Conservation (phyloP, 2,113 vertebrate genomes). For the Panthera leo region DNA sequence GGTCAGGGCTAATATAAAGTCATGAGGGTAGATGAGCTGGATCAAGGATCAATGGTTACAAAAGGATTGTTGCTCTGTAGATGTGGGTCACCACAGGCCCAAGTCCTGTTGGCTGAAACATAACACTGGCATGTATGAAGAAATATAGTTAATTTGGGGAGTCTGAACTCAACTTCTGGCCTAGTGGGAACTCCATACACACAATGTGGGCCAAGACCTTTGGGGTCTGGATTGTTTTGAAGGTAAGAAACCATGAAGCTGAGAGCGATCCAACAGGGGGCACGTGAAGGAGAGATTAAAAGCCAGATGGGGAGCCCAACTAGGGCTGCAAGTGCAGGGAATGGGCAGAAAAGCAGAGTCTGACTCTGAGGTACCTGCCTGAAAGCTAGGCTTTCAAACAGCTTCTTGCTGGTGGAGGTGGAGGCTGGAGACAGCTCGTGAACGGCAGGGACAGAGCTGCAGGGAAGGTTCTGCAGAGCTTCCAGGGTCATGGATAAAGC, state of each 20-base stretch:
- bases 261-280: not conserved
- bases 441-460: not conserved
- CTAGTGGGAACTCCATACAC: not conserved
- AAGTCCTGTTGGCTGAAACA: not conserved
- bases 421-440: not conserved
- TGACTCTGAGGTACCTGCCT: not conserved
- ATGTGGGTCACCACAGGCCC: not conserved
- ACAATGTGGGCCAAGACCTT: not conserved
- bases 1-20: not conserved
- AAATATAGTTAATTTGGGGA: not conserved
- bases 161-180: not conserved
- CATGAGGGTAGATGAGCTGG: not conserved
- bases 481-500: not conserved
- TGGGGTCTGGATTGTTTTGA: not conserved
- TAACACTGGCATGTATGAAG: not conserved
- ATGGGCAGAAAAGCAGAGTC: not conserved
- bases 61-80: not conserved
- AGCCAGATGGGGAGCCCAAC: not conserved
- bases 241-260: not conserved
- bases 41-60: not conserved
- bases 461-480: not conserved
- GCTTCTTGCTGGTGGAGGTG: not conserved
- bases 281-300: not conserved
- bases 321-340: not conserved
- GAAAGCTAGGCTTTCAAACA: not conserved